Conservation (phyloP, 2,888 invertebrate genomes). For the Eupeodes latifasciatus region DNA sequence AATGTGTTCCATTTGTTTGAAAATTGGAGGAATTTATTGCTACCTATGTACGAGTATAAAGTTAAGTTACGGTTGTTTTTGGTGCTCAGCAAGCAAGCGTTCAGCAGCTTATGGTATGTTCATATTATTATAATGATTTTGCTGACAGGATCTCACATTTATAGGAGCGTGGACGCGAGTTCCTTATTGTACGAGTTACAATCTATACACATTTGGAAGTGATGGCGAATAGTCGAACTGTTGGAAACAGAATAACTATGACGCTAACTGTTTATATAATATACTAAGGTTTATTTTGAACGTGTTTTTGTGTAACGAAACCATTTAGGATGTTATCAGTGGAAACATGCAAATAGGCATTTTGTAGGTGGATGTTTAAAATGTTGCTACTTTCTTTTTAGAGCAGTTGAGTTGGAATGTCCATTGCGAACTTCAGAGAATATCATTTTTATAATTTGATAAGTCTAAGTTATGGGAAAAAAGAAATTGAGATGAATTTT, state of each 20-base stretch:
- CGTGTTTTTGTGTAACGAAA: slow-evolving; percentile 10
- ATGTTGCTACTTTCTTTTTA: slow-evolving; percentile 27
- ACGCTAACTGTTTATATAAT: not conserved
- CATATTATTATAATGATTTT: slow-evolving; percentile 53
- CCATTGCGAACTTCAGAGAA: not conserved
- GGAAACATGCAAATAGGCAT: slow-evolving; percentile 15
- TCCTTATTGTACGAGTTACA: not conserved
- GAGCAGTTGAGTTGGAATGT: not conserved
- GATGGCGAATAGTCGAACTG: not conserved
- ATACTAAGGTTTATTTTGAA: not conserved
- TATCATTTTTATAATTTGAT: not conserved
- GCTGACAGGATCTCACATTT: slow-evolving; percentile 56
- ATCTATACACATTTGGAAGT: slow-evolving; percentile 43
- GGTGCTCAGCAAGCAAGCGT: not conserved
- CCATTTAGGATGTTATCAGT: slow-evolving; percentile 9
- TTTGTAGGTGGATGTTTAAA: slow-evolving; percentile 10
- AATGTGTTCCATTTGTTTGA: slow-evolving; percentile 67
- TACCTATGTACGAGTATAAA: not conserved
- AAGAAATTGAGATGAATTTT: no score
- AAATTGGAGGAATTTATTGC: slow-evolving; percentile 61
- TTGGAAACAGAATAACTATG: not conserved
- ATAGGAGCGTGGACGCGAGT: slow-evolving; percentile 47
- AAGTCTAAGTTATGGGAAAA: not conserved
- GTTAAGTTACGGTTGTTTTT: slow-evolving; percentile 24
- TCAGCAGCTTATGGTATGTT: slow-evolving; percentile 23